Evolutionary conservation across 2,113 vertebrate genomes (phyloP).

Genomic region (Rhinolophus ferrumequinum): DNA sequence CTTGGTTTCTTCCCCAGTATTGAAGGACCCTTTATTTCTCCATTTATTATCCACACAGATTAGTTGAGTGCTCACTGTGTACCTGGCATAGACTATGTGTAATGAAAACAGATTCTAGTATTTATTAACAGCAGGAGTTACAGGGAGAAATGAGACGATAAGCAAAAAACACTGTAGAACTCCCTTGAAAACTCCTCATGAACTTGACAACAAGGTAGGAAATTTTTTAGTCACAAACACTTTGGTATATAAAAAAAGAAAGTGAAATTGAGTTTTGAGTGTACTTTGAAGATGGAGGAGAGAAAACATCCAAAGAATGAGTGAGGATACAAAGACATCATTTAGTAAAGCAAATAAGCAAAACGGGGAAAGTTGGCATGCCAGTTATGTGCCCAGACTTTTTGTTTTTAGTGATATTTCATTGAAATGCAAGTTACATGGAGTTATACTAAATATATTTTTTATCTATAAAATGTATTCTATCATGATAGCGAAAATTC

Average conservation of each 20-base stretch:
- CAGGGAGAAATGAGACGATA: constrained; percentile 30
- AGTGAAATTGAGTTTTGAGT: neutral
- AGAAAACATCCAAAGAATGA: neutral
- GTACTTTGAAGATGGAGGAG: neutral
- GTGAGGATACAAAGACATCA: neutral
- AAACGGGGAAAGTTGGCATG: neutral
- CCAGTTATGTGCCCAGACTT: neutral
- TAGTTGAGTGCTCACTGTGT: neutral
- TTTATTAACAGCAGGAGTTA: constrained; percentile 14
- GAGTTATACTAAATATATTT: neutral
- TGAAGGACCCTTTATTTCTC: neutral
- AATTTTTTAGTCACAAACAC: neutral
- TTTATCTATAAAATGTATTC: neutral
- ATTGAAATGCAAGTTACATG: neutral
- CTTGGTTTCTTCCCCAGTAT: neutral
- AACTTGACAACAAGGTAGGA: neutral
- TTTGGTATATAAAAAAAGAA: neutral
- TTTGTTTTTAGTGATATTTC: neutral
- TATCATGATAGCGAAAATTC: neutral
- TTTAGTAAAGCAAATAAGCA: neutral
- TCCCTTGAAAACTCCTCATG: neutral
- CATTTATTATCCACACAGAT: neutral
- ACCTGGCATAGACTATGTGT: neutral
- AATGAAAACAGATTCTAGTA: constrained; percentile 55
- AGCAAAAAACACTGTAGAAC: neutral